phyloP scores from a whole-genome alignment of 2,113 vertebrate species.

The Struthidea cinerea region DNA sequence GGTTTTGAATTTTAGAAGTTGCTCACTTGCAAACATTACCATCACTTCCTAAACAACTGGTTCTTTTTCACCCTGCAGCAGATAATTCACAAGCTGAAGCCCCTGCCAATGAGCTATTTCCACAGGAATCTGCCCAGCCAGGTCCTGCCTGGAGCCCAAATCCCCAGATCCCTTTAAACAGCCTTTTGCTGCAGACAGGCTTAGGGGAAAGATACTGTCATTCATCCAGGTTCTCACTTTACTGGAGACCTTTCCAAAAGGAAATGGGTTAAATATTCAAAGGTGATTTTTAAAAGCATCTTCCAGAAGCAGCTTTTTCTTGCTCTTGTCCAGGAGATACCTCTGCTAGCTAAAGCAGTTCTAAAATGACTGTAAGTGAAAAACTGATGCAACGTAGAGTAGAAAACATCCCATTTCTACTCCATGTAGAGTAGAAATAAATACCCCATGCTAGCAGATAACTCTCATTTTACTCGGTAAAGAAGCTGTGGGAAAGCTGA shows the following conservation, averaged over 20 bases:
- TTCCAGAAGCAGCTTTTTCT: not conserved
- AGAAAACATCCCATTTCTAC: not conserved
- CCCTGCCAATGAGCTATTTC: not conserved
- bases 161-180: not conserved
- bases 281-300: not conserved
- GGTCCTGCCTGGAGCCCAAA: not conserved
- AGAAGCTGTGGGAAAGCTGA: not conserved
- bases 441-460: accelerated
- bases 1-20: not conserved
- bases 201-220: not conserved
- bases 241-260: not conserved
- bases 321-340: not conserved
- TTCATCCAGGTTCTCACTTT: not conserved
- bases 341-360: not conserved
- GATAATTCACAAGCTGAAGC: not conserved
- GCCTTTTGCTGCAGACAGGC: not conserved
- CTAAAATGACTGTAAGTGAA: not conserved
- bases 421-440: too few relatives aligned
- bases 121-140: not conserved
- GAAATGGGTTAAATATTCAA: not conserved
- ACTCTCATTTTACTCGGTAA: not conserved
- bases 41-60: not conserved
- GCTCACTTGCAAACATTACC: not conserved
- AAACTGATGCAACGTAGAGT: not conserved
- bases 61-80: not conserved